phyloP scores from a whole-genome alignment of 2,113 vertebrate genomes.

The Mixornis gularis region DNA sequence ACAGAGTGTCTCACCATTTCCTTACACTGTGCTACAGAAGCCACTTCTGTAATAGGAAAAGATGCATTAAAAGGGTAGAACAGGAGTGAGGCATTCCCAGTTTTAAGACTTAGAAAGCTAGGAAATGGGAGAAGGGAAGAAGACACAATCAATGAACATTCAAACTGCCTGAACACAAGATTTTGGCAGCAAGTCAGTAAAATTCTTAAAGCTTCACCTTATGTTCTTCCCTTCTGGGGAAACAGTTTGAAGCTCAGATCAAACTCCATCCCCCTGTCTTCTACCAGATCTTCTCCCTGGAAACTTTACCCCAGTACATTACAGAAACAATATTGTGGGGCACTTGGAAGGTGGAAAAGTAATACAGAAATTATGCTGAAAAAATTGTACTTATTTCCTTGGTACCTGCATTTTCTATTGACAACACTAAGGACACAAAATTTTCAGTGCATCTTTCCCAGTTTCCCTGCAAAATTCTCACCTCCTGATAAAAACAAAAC shows the following conservation, averaged over 20 bases:
- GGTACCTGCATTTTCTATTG: background rate
- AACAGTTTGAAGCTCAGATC: background rate
- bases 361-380: background rate
- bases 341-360: background rate
- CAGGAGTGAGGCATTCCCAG: background rate
- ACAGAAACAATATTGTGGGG: background rate
- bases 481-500: background rate
- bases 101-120: background rate
- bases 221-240: background rate
- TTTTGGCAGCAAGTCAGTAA: background rate
- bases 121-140: background rate
- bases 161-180: background rate
- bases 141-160: background rate
- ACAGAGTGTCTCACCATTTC: background rate
- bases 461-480: background rate
- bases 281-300: background rate
- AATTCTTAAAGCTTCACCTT: background rate
- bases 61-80: background rate
- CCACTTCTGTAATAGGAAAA: background rate
- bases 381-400: background rate
- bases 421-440: background rate
- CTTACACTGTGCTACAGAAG: background rate
- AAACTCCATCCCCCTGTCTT: background rate
- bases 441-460: background rate
- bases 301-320: background rate